Conservation (phyloP, 2,797 vertebrate species). For the Xenopus petersii region DNA sequence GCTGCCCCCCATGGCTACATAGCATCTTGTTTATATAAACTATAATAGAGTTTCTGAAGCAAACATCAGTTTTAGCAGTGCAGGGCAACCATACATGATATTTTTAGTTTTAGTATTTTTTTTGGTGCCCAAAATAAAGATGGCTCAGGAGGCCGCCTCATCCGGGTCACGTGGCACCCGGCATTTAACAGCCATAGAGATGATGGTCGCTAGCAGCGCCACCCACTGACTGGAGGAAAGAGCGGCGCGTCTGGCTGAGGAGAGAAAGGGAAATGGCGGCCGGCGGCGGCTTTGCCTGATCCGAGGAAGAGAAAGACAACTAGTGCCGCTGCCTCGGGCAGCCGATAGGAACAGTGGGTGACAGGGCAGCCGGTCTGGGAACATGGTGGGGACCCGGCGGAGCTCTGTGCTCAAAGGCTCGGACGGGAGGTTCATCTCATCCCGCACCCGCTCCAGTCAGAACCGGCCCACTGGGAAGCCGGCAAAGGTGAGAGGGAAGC, state of each 20-base stretch:
- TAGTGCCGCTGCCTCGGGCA: constrained; percentile 4
- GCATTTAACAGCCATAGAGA: constrained; percentile 27
- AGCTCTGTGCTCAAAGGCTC: constrained; percentile 73
- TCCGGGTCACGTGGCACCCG: neutral
- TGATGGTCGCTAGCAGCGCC: constrained; percentile 30
- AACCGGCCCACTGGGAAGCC: constrained; percentile 50
- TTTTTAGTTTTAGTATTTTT: no score
- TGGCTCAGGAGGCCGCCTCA: neutral
- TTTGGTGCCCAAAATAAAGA: constrained; percentile 6
- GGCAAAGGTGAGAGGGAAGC: constrained; percentile 5
- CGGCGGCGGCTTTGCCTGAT: constrained; percentile 52
- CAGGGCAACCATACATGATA: no score
- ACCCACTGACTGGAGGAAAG: constrained; percentile 8
- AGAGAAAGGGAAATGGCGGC: constrained; percentile 65
- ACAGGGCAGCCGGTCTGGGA: constrained; percentile 31
- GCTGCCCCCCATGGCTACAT: no score
- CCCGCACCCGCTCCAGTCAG: constrained; percentile 70
- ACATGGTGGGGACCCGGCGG: constrained; percentile 93
- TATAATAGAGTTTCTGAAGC: no score
- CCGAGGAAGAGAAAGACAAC: constrained; percentile 30
- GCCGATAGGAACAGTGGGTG: neutral
- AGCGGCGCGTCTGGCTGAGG: constrained; percentile 23
- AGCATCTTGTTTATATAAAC: no score
- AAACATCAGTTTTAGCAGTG: no score
- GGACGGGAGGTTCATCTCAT: constrained; percentile 69